Percentiles rank a stretch among this genome's conserved stretches.
phyloP scores from a whole-genome alignment of 2,797 vertebrate genomes.

The Myotis vivesi region DNA sequence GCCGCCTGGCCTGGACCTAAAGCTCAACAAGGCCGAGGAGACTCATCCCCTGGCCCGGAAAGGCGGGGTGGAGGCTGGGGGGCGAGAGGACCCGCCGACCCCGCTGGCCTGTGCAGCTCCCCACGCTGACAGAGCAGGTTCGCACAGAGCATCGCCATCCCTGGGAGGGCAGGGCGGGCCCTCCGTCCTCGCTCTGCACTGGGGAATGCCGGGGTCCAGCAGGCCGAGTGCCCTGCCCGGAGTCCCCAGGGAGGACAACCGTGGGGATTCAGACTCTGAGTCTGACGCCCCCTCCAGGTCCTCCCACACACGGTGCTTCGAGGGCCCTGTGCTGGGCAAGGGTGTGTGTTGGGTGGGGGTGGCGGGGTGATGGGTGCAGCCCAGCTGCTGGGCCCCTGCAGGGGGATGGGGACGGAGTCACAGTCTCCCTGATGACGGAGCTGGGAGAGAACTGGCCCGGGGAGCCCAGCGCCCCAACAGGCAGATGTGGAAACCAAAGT shows the following conservation, averaged over 20 bases:
- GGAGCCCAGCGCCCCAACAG: background rate
- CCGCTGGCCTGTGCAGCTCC: background rate
- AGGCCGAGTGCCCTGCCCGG: background rate
- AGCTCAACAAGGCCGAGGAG: background rate
- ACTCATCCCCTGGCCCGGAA: background rate
- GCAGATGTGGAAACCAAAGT: background rate
- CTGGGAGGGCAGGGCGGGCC: background rate
- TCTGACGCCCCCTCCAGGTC: accelerated
- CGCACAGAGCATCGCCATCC: background rate
- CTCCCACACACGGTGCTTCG: accelerated
- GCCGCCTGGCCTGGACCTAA: background rate
- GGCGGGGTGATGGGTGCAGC: background rate
- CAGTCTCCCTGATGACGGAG: accelerated
- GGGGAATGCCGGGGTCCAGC: accelerated
- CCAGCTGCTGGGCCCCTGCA: background rate
- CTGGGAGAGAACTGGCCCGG: background rate
- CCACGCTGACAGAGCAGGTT: background rate
- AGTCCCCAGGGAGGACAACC: background rate
- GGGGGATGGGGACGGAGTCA: background rate
- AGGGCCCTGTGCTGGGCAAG: accelerated
- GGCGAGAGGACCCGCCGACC: background rate
- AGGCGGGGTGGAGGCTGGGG: background rate
- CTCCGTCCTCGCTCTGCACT: background rate
- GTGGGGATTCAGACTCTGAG: background rate
- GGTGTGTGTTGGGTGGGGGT: no score